Percentiles rank a stretch among this genome's conserved stretches.
These are phyloP conservation scores for Ailurus styani DNA, from an alignment of 2,113 vertebrate species.

Conservation along the genomic window DNA sequence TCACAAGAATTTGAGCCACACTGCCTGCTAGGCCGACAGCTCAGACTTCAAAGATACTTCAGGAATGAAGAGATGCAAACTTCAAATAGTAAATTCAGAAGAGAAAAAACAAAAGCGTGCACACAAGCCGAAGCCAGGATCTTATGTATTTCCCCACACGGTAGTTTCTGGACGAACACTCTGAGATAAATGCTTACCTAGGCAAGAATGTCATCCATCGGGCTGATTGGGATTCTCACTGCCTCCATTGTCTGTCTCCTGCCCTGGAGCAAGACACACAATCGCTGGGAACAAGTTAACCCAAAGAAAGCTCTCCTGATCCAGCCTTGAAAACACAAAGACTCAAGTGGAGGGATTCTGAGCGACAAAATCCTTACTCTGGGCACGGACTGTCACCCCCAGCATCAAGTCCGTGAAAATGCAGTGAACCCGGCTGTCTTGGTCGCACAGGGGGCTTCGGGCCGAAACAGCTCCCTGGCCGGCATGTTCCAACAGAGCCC, in stretches of 20 bases:
- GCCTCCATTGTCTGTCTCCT: not conserved
- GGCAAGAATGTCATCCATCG: slow-evolving; percentile 55
- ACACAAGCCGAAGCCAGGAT: not conserved
- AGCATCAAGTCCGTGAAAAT: not conserved
- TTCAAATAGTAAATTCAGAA: not conserved
- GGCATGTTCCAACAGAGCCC: slow-evolving; percentile 30
- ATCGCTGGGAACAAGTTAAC: slow-evolving; percentile 20
- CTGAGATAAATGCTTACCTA: slow-evolving; percentile 55
- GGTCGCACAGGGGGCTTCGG: not conserved
- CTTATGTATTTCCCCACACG: not conserved
- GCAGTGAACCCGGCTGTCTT: not conserved
- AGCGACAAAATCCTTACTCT: not conserved
- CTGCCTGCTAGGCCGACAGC: slow-evolving; percentile 8
- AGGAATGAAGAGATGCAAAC: slow-evolving; percentile 33
- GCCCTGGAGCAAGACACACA: slow-evolving; percentile 15
- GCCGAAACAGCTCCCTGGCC: not conserved
- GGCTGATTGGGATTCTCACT: slow-evolving; percentile 17
- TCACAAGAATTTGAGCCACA: not conserved
- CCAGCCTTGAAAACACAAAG: slow-evolving; percentile 58
- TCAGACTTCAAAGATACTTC: slow-evolving; percentile 54
- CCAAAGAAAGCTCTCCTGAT: slow-evolving; percentile 46
- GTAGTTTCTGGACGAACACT: slow-evolving; percentile 76
- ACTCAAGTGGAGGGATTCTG: not conserved
- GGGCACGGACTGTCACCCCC: not conserved
- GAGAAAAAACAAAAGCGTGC: not conserved